phyloP scores from a whole-genome alignment of 1,140 invertebrate genomes.

The Gyrodactylus salaris region DNA sequence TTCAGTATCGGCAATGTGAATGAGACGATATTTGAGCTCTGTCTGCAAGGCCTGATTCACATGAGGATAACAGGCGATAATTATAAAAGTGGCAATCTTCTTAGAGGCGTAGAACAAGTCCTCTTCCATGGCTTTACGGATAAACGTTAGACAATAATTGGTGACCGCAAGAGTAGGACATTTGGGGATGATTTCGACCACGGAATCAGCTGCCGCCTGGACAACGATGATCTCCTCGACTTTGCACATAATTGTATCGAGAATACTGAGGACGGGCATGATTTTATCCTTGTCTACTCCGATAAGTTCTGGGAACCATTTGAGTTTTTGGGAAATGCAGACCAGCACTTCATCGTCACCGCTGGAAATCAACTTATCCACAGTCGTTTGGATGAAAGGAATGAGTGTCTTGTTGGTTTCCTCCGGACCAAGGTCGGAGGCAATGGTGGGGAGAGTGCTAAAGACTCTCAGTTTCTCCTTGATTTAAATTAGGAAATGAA shows the following conservation, averaged over 20 bases:
- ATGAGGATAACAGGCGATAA: not conserved
- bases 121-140: not conserved
- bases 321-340: slow-evolving; percentile 1
- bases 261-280: not conserved
- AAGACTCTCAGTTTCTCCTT: not conserved
- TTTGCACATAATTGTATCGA: not conserved
- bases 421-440: not conserved
- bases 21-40: not conserved
- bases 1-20: not conserved
- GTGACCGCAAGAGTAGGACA: not conserved
- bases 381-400: not conserved
- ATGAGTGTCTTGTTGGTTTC: not conserved
- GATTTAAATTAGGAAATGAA: too few species aligned
- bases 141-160: not conserved
- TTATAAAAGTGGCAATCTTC: not conserved
- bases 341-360: slow-evolving; percentile 1
- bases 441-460: not conserved
- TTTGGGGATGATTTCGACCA: slow-evolving; percentile 3
- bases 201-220: not conserved
- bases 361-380: not conserved
- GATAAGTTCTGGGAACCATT: not conserved
- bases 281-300: not conserved
- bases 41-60: not conserved
- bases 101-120: not conserved
- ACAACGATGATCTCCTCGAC: slow-evolving; percentile 4